phyloP scores from a whole-genome alignment of 2,797 vertebrate genomes.

The Halcyon badia region DNA sequence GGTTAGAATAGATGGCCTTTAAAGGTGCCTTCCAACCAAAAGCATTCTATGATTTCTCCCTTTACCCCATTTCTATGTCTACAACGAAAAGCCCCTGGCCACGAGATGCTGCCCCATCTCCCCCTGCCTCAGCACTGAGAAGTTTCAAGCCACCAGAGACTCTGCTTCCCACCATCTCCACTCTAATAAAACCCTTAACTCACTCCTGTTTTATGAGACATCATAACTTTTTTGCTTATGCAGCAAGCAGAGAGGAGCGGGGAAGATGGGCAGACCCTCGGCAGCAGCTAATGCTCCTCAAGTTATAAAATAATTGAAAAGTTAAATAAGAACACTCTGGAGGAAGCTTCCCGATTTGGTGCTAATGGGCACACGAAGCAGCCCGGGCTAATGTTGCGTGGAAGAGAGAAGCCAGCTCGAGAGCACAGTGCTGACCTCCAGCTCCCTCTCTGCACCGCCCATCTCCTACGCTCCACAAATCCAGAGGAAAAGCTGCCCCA shows the following conservation, averaged over 20 bases:
- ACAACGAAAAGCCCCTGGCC: not conserved
- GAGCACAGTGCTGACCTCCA: not conserved
- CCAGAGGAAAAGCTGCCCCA: not conserved
- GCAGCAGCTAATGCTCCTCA: conserved; percentile 30
- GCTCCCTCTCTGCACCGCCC: not conserved
- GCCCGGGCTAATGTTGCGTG: conserved; percentile 33
- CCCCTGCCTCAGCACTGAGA: not conserved
- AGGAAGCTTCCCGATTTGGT: conserved; percentile 40
- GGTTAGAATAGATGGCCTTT: not conserved
- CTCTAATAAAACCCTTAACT: not conserved
- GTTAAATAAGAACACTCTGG: conserved; percentile 61
- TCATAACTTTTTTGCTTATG: not conserved
- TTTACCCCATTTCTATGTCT: not conserved
- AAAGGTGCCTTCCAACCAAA: not conserved
- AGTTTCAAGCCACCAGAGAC: not conserved
- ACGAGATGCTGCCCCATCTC: not conserved
- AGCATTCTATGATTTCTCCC: not conserved
- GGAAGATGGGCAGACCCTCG: not conserved
- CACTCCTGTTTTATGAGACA: not conserved
- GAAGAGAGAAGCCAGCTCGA: conserved; percentile 27
- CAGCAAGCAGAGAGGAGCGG: not conserved
- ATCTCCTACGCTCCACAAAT: not conserved
- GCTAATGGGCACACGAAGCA: conserved; percentile 33
- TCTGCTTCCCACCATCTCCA: not conserved
- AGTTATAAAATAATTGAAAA: conserved; percentile 72